Base-by-base conservation (phyloP, 2,797 vertebrate species). In the Lindbergichthys nudifrons region DNA sequence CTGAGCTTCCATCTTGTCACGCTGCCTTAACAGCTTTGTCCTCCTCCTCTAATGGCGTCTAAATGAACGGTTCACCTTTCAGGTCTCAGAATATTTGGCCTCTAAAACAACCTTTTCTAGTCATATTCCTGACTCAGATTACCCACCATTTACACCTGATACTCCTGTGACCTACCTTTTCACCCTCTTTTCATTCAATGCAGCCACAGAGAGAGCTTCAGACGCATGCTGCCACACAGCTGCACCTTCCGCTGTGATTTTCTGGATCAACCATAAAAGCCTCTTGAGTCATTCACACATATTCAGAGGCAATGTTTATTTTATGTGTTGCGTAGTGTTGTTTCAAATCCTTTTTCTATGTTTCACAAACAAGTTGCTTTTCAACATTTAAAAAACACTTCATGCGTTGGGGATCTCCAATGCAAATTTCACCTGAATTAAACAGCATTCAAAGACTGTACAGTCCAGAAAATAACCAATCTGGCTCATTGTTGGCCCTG, bases 71-170 rank as follows among this genome's bases (percentile, higher is more conserved):
- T 58, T 64, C 10, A 45, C 15, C 23, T 57, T 65, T 69, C 45
- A 68, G n/a, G 45, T 52, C 52, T 80, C 45, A 36, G 8, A 60
- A 15, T 66, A 32, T 69, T 57, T 78, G 79, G 46, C 70, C 52
- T 71, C 19, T 36, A 67, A 73, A 63, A 42, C 57, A 63, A 18
- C 63, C 39, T n/a, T 56, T 68, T 50, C 0, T 1, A 47, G 47
- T 63, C 78, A 77, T 59, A 74, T 60, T 79, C 65, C 61, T 77
- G 60, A 41, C 52, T 79, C 70, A 15, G 21, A 43, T 83, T 77
- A 81, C 59, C 5, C 59, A 36, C 54, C 56, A 32, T 65, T 72
- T 61, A 61, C 58, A 82, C 75, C 60, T 61, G 74, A 85, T 69
- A 67, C 72, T 73, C 58, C 72, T 80, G 74, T 64, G 75, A 77